Conservation (phyloP, 2,888 invertebrate species). For the Baronia brevicornis region DNA sequence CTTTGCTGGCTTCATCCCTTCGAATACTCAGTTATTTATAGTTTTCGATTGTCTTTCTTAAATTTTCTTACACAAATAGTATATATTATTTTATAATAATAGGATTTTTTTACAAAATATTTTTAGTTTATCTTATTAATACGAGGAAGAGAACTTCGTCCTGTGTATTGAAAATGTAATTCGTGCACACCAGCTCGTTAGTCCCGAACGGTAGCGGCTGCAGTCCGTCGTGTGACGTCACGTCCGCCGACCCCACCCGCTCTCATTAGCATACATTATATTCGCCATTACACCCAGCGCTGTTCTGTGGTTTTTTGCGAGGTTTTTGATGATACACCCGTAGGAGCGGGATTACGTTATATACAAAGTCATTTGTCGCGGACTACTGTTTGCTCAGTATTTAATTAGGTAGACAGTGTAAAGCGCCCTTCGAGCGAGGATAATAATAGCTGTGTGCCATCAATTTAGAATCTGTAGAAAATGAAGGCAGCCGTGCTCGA, state of each 20-base stretch:
- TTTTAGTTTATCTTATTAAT: constrained; percentile 24
- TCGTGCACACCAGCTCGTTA: constrained; percentile 66
- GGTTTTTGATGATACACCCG: constrained; percentile 56
- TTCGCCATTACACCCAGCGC: constrained; percentile 60
- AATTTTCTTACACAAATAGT: constrained; percentile 18
- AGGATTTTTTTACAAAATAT: constrained; percentile 10
- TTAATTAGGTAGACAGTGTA: constrained; percentile 22
- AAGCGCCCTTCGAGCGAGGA: constrained; percentile 1
- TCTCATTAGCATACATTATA: constrained; percentile 74
- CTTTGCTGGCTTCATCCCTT: constrained; percentile 36
- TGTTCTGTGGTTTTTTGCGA: constrained; percentile 54
- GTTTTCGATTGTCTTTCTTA: no score
- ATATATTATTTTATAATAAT: no score
- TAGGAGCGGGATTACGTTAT: constrained; percentile 29
- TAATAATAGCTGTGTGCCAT: constrained; percentile 10
- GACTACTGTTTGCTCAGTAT: constrained; percentile 20
- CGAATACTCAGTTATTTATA: constrained; percentile 10
- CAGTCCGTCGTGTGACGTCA: constrained; percentile 69
- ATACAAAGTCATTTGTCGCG: constrained; percentile 22
- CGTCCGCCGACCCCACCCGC: constrained; percentile 54
- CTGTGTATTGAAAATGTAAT: constrained; percentile 62
- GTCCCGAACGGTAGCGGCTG: constrained; percentile 50
- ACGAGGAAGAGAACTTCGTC: constrained; percentile 29
- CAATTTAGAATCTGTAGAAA: constrained; percentile 11
- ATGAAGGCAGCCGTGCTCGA: constrained; percentile 15